Conservation (phyloP, 1,140 invertebrate genomes). For the Tribolium madens region DNA sequence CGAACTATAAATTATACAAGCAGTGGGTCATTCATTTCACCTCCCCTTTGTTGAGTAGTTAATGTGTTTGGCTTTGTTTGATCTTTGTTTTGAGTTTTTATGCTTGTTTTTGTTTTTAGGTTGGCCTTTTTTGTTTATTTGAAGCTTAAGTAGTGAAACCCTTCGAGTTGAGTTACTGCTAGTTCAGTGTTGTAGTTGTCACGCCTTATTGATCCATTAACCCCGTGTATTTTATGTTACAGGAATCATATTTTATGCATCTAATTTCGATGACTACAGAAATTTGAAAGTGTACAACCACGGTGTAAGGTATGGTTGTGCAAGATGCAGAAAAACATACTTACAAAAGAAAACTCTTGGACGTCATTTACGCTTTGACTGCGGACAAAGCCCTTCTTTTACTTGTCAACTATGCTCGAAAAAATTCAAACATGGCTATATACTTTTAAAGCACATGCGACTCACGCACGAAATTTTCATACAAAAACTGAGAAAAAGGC, state of each 20-base stretch:
- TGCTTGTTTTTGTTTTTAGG: constrained; percentile 34
- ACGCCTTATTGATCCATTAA: neutral
- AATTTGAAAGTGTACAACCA: constrained; percentile 58
- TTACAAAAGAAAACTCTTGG: constrained; percentile 70
- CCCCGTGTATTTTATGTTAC: constrained; percentile 37
- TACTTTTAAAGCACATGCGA: constrained; percentile 67
- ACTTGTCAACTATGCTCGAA: constrained; percentile 70
- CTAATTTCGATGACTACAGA: constrained; percentile 58
- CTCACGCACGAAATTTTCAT: constrained; percentile 60
- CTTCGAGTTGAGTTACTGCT: neutral
- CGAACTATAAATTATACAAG: neutral
- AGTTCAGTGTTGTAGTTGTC: constrained; percentile 22
- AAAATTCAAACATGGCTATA: constrained; percentile 68
- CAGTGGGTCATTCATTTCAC: neutral
- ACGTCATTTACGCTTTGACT: constrained; percentile 68
- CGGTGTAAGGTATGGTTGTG: constrained; percentile 68
- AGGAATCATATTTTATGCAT: constrained; percentile 49
- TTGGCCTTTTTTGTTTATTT: constrained; percentile 23
- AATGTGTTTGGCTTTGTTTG: constrained; percentile 14
- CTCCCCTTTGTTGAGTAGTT: constrained; percentile 1
- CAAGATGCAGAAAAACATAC: constrained; percentile 72
- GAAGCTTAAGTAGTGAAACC: constrained; percentile 16
- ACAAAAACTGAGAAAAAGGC: constrained; percentile 58
- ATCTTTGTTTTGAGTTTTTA: constrained; percentile 3
- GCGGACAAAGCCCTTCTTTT: constrained; percentile 76